Percentiles rank a stretch among this genome's conserved stretches.
Conservation (phyloP, 1,140 invertebrate genomes). For the Temnothorax curvispinosus region DNA sequence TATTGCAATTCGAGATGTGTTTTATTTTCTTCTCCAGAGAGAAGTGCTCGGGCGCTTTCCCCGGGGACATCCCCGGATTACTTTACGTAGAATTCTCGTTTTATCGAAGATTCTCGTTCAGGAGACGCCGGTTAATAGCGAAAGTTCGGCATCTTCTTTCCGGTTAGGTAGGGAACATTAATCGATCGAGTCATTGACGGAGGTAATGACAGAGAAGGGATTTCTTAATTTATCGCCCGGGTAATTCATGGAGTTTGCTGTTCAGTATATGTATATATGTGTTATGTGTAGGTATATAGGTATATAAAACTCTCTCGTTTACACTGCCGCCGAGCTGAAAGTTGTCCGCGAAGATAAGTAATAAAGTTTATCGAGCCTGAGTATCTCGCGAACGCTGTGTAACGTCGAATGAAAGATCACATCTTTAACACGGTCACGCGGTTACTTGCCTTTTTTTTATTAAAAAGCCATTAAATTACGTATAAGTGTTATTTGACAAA, state of each 20-base stretch:
- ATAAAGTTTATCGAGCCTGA: background rate
- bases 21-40: background rate
- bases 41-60: background rate
- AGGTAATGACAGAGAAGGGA: background rate
- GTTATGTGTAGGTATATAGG: background rate
- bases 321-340: background rate
- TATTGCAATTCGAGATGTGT: background rate
- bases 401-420: background rate
- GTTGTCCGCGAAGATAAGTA: background rate
- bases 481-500: background rate
- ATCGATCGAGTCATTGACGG: background rate
- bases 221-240: conserved; percentile 17
- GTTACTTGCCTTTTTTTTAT: background rate
- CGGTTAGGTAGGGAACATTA: conserved; percentile 6
- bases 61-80: background rate
- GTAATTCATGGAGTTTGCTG: conserved; percentile 17
- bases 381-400: background rate
- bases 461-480: background rate
- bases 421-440: background rate
- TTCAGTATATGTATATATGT: background rate
- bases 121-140: background rate
- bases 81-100: conserved; percentile 7
- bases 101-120: background rate
- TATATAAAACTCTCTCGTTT: conserved; percentile 17
- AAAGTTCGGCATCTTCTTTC: conserved; percentile 26